phyloP scores from a whole-genome alignment of 2,797 vertebrate species.

The Melanotaenia maccullochi region DNA sequence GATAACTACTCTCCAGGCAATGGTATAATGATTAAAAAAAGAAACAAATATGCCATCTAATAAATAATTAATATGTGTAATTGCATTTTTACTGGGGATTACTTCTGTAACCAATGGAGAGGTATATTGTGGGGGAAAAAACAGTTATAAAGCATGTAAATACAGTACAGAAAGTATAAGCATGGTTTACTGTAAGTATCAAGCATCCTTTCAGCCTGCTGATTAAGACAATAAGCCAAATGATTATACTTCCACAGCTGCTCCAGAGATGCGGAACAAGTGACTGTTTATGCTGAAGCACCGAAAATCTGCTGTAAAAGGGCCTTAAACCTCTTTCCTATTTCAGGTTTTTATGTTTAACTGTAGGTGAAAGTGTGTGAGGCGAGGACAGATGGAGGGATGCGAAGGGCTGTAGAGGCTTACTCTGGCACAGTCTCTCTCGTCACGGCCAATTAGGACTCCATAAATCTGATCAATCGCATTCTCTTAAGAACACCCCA shows the following conservation, averaged over 20 bases:
- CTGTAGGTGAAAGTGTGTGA: conserved; percentile 26
- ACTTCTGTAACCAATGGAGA: conserved; percentile 4
- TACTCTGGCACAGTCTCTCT: conserved; percentile 61
- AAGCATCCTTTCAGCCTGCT: conserved; percentile 47
- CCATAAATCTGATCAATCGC: conserved; percentile 81
- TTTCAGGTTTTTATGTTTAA: conserved; percentile 36
- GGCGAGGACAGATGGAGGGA: conserved; percentile 32
- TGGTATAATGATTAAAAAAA: conserved; percentile 15
- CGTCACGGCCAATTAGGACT: conserved; percentile 79
- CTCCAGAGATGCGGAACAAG: conserved; percentile 58
- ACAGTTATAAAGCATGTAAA: not conserved
- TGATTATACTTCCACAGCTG: conserved; percentile 60
- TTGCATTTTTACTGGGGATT: conserved; percentile 2
- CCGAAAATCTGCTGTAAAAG: conserved; percentile 29
- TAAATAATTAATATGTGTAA: conserved; percentile 8
- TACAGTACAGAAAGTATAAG: conserved; percentile 31
- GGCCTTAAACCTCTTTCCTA: conserved; percentile 39
- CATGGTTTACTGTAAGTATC: conserved; percentile 36
- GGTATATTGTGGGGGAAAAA: not conserved
- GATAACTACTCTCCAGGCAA: conserved; percentile 14
- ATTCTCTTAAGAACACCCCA: conserved; percentile 64
- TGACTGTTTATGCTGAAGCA: conserved; percentile 53
- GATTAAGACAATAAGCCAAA: conserved; percentile 65
- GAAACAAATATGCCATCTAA: conserved; percentile 15
- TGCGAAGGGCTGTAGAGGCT: conserved; percentile 36